Evolutionary conservation across 1,140 invertebrate species (phyloP).

Genomic region (Scaptomyza pallida): DNA sequence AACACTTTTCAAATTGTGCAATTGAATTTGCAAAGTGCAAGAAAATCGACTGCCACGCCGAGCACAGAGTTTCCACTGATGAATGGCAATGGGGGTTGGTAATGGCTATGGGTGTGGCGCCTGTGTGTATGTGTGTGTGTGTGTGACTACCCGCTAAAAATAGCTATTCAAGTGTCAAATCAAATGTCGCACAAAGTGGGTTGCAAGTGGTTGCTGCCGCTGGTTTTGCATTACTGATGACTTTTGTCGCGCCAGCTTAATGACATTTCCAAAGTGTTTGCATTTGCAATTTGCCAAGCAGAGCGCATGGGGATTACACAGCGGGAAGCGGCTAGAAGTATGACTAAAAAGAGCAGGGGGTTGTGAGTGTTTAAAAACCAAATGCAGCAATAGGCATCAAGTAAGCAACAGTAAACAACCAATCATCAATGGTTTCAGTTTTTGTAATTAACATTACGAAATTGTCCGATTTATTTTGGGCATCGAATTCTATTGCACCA

Average conservation of each 20-base stretch:
- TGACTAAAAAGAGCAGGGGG: neutral
- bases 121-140: conserved; percentile 9
- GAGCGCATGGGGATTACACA: neutral
- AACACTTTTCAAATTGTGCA: conserved; percentile 64
- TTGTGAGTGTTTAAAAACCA: neutral
- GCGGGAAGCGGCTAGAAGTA: neutral
- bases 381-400: conserved; percentile 30
- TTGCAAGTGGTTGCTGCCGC: conserved; percentile 3
- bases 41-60: conserved; percentile 63
- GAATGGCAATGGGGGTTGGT: neutral
- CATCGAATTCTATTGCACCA: neutral
- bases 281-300: conserved; percentile 32
- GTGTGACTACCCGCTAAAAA: conserved; percentile 44
- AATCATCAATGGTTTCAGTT: neutral
- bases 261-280: conserved; percentile 66
- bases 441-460: conserved; percentile 23
- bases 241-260: conserved; percentile 57
- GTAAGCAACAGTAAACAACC: neutral
- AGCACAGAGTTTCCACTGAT: conserved; percentile 1
- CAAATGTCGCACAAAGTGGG: conserved; percentile 56
- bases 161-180: conserved; percentile 77
- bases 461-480: neutral
- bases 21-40: conserved; percentile 49
- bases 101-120: neutral
- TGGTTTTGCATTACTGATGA: conserved; percentile 27